Conservation (phyloP, 2,797 vertebrate genomes). For the Poecilia picta region DNA sequence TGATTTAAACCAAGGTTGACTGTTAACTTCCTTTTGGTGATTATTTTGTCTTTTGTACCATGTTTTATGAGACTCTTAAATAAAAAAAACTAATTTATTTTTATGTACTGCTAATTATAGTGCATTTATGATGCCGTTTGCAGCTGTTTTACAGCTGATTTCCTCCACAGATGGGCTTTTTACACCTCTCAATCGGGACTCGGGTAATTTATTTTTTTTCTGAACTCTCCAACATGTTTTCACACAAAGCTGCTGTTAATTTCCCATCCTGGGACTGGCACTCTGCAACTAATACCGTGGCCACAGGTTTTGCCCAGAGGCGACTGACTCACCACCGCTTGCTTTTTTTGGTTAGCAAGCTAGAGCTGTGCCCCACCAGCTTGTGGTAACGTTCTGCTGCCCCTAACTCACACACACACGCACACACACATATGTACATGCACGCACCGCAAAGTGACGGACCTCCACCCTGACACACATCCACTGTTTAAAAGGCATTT, state of each 20-base stretch:
- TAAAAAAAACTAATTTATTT: constrained; percentile 28
- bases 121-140: constrained; percentile 28
- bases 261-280: constrained; percentile 65
- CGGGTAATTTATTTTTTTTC: constrained; percentile 35
- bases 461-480: constrained; percentile 59
- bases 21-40: background rate
- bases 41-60: constrained; percentile 19
- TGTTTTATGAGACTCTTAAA: constrained; percentile 33
- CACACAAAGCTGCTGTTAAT: constrained; percentile 73
- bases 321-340: constrained; percentile 79
- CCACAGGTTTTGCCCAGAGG: constrained; percentile 65
- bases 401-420: constrained; percentile 47
- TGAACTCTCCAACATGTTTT: constrained; percentile 67
- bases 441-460: constrained; percentile 37
- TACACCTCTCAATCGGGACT: constrained; percentile 63
- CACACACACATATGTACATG: constrained; percentile 23
- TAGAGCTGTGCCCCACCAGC: constrained; percentile 67
- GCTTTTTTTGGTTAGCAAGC: constrained; percentile 68
- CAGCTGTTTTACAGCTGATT: constrained; percentile 58
- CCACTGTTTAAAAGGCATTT: constrained; percentile 60
- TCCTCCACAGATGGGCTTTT: constrained; percentile 56
- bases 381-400: constrained; percentile 70
- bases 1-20: background rate
- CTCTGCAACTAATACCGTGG: constrained; percentile 57
- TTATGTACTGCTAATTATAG: constrained; percentile 42